phyloP scores from a whole-genome alignment of 2,888 invertebrate species.

The Carcina quercana region DNA sequence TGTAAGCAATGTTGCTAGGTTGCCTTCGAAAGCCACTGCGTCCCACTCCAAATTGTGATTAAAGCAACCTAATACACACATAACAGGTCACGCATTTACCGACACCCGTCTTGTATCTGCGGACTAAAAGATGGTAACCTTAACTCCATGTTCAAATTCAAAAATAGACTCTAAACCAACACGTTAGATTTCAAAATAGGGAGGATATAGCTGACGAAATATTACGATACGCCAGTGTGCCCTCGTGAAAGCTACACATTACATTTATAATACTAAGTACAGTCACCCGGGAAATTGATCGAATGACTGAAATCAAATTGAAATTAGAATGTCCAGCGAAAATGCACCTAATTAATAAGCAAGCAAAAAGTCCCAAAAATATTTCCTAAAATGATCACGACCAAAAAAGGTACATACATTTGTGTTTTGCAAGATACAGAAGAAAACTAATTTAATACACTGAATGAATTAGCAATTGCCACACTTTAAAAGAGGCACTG shows the following conservation, averaged over 20 bases:
- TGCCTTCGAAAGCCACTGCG: conserved; percentile 64
- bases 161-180: conserved; percentile 14
- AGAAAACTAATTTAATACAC: too few species aligned
- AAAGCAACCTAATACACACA: conserved; percentile 73
- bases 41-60: conserved; percentile 73
- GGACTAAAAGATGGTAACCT: conserved; percentile 31
- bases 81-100: conserved; percentile 71
- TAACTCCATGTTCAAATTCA: conserved; percentile 9
- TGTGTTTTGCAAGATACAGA: too few species aligned
- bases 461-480: too few species aligned
- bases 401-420: too few species aligned
- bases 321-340: too few species aligned
- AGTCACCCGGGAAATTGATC: too few species aligned
- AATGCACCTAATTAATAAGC: too few species aligned
- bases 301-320: too few species aligned
- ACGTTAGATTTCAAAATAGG: conserved; percentile 20
- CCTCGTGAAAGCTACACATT: conserved; percentile 71
- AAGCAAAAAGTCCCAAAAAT: too few species aligned
- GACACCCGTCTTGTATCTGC: conserved; percentile 42
- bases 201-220: conserved; percentile 30
- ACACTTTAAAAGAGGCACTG: too few species aligned
- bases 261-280: conserved; percentile 68
- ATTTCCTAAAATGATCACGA: too few species aligned
- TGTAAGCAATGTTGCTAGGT: conserved; percentile 53
- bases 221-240: conserved; percentile 55